A percentile compares a stretch with the other conserved stretches of the same genome.
These are phyloP conservation scores for Phalanger gymnotis DNA, from an alignment of 2,797 vertebrate genomes.

Conservation along the genomic window DNA sequence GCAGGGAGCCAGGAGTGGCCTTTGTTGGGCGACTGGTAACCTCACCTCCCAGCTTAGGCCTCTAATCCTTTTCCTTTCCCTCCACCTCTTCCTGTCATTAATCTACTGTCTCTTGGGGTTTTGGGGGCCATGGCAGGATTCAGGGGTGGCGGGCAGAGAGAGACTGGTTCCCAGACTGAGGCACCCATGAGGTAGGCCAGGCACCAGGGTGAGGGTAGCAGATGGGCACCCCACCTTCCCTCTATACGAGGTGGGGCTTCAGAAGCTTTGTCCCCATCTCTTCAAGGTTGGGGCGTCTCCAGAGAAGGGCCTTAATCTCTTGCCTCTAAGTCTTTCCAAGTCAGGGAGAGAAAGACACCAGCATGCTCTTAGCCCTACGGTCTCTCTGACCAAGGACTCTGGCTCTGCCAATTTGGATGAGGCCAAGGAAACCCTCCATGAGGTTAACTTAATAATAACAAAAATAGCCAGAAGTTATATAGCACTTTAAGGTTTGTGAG, in stretches of 20 bases:
- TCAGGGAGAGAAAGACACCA: background rate
- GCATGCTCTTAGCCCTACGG: background rate
- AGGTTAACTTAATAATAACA: background rate
- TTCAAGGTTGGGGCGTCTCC: background rate
- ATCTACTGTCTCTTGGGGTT: conserved; percentile 42
- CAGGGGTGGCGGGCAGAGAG: background rate
- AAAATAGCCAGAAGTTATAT: background rate
- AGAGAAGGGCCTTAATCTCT: background rate
- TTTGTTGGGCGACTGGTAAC: conserved; percentile 71
- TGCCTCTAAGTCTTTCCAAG: background rate
- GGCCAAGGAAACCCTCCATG: background rate
- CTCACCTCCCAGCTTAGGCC: conserved; percentile 3
- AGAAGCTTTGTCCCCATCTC: background rate
- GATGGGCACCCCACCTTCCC: background rate
- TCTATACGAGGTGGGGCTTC: background rate
- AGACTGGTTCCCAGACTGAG: background rate
- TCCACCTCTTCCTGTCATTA: conserved; percentile 70
- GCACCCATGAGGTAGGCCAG: background rate
- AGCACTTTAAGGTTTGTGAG: background rate
- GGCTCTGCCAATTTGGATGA: background rate
- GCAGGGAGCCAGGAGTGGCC: conserved; percentile 36
- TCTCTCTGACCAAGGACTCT: background rate
- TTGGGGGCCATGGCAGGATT: conserved; percentile 16
- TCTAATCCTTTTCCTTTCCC: conserved; percentile 61
- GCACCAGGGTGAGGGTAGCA: background rate